Base-by-base conservation (phyloP, 2,888 invertebrate genomes). In the Dryocosmus kuriphilus region DNA sequence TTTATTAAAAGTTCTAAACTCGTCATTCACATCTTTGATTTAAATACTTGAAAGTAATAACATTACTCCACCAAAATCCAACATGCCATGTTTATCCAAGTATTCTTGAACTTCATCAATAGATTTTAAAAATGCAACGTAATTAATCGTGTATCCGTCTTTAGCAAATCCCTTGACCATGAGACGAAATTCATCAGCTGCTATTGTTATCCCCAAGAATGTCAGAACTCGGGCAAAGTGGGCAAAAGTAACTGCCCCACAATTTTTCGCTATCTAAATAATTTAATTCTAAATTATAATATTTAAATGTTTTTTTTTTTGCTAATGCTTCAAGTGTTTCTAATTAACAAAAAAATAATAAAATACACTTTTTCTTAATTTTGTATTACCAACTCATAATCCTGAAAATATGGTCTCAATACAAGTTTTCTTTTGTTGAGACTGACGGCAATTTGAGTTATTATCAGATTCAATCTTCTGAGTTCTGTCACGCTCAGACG, bases 121-220 rank as follows among this genome's bases (percentile, higher is more conserved):
- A 1, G 95, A 94, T 76, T 94, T 93, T 7, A 96, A 91, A 88
- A 97, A 96, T 8, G 95, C 95, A 11, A 96, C 93, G 87, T 96
- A 97, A 91, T 96, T 96, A 1, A 97, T 92, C 32, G 96, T 95
- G 90, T 96, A 96, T 2, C 94, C 94, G 90, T 96, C 95, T 88
- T 95, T 96, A 85, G 96, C 93, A 91, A 95, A 97, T 85, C 95
- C 94, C 85, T 96, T 95, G 77, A 96, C 93, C 19, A 97, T 92
- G 65, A 97, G 91, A 86, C 94, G 93, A 90, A 96, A 96, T 91
- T 97, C 96, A 24, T 95, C 94, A 1, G 95, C 92, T 0, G 95
- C 94, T 24, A 96, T 91, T 38, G 94, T 92, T 80, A 96, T 94
- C 75, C 95, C 94, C 87, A 96, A 92, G 90, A 95, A 96, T 87